Conservation (phyloP, 2,113 vertebrate species). For the Aramus guarauna region DNA sequence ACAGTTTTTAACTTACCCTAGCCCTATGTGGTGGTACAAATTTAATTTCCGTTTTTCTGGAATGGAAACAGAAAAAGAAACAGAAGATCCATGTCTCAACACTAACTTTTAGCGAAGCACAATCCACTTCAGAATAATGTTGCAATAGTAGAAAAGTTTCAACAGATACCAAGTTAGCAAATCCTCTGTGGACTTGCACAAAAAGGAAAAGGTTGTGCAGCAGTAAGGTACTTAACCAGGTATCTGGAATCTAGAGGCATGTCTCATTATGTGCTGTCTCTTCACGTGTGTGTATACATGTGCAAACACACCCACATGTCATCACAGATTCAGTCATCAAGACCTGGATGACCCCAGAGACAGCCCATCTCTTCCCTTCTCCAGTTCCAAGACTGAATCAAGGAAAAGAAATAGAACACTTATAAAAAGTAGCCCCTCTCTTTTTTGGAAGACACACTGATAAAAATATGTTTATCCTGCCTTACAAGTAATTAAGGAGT, state of each 20-base stretch:
- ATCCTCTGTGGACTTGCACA: background rate
- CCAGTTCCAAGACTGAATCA: background rate
- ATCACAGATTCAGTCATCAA: background rate
- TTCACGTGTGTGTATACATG: background rate
- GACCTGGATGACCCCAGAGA: background rate
- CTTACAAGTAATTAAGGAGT: background rate
- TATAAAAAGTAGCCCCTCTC: background rate
- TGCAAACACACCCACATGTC: background rate
- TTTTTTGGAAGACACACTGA: background rate
- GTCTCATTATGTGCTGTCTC: background rate
- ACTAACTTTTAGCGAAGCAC: background rate
- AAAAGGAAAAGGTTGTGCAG: background rate
- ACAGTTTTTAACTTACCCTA: background rate
- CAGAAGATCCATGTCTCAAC: background rate
- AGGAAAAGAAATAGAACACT: background rate
- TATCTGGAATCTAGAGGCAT: background rate
- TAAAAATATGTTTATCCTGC: background rate
- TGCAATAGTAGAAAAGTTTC: background rate
- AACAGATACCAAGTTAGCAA: background rate
- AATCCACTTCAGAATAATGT: background rate
- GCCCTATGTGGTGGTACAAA: background rate
- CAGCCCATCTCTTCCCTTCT: background rate
- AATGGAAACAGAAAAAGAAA: background rate
- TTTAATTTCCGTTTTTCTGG: background rate
- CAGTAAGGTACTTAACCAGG: background rate